A percentile compares a stretch with the other conserved stretches of the same genome.
phyloP scores from a whole-genome alignment of 2,797 vertebrate genomes.

The Myripristis jacobus region DNA sequence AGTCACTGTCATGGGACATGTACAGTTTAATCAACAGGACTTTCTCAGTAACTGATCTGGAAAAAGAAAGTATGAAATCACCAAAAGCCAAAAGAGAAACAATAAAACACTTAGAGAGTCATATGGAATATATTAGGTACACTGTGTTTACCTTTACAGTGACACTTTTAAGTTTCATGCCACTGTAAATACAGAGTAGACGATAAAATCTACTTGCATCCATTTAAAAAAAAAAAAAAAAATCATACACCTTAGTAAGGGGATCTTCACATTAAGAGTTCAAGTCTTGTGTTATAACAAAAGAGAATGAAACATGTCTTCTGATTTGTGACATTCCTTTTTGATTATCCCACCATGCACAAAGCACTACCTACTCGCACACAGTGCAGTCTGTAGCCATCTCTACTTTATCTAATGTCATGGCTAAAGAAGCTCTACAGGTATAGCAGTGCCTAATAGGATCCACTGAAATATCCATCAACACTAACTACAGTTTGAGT shows the following conservation, averaged over 20 bases:
- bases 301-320: conserved; percentile 56
- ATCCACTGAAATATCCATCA: conserved; percentile 43
- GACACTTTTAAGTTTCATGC: conserved; percentile 62
- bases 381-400: conserved; percentile 59
- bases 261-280: conserved; percentile 43
- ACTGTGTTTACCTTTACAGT: conserved; percentile 57
- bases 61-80: conserved; percentile 22
- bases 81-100: conserved; percentile 11
- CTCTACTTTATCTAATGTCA: conserved; percentile 44
- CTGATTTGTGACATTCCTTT: conserved; percentile 62
- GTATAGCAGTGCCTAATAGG: conserved; percentile 32
- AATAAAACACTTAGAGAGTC: conserved; percentile 21
- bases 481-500: conserved; percentile 43
- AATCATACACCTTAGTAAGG: conserved; percentile 27
- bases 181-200: conserved; percentile 45
- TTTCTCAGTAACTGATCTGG: conserved; percentile 15
- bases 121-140: conserved; percentile 43
- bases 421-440: conserved; percentile 46
- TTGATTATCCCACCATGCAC: conserved; percentile 55
- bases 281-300: conserved; percentile 61
- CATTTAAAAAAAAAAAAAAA: neutral
- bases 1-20: neutral
- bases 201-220: conserved; percentile 41
- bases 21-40: conserved; percentile 17
- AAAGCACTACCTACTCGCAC: conserved; percentile 57